Conservation (phyloP, 2,888 invertebrate genomes). For the Thecocarcelia acutangulata region DNA sequence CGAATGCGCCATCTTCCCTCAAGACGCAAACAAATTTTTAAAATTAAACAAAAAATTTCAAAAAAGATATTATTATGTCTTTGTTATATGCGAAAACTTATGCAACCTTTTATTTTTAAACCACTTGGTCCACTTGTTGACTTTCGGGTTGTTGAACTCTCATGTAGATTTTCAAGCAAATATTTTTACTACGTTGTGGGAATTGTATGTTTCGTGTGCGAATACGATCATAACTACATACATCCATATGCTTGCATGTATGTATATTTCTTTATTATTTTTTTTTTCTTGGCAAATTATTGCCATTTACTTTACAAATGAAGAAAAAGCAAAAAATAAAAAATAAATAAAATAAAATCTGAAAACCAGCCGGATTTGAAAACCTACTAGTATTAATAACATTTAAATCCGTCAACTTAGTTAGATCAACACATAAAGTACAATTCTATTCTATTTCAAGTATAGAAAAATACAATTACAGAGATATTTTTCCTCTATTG, state of each 20-base stretch:
- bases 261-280: constrained; percentile 11
- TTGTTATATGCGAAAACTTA: constrained; percentile 57
- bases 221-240: background rate
- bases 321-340: constrained; percentile 1
- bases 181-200: constrained; percentile 56
- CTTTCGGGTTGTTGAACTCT: constrained; percentile 63
- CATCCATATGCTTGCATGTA: constrained; percentile 6
- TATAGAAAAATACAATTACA: constrained; percentile 39
- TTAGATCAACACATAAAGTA: constrained; percentile 16
- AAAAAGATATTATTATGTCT: constrained; percentile 44
- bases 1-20: constrained; percentile 55
- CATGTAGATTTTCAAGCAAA: constrained; percentile 58
- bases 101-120: constrained; percentile 66
- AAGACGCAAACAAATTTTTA: constrained; percentile 32
- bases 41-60: constrained; percentile 20
- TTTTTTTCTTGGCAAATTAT: constrained; percentile 43
- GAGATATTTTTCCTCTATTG: constrained; percentile 34
- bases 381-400: constrained; percentile 62
- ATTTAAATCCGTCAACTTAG: constrained; percentile 63
- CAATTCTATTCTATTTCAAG: constrained; percentile 47
- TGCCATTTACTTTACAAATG: constrained; percentile 39
- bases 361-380: constrained; percentile 63
- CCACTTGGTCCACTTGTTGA: constrained; percentile 61
- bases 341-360: constrained; percentile 14
- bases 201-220: constrained; percentile 20